Percentiles rank a stretch among this genome's conserved stretches.
phyloP scores from a whole-genome alignment of 2,113 vertebrate genomes.

The Rhodinocichla rosea region DNA sequence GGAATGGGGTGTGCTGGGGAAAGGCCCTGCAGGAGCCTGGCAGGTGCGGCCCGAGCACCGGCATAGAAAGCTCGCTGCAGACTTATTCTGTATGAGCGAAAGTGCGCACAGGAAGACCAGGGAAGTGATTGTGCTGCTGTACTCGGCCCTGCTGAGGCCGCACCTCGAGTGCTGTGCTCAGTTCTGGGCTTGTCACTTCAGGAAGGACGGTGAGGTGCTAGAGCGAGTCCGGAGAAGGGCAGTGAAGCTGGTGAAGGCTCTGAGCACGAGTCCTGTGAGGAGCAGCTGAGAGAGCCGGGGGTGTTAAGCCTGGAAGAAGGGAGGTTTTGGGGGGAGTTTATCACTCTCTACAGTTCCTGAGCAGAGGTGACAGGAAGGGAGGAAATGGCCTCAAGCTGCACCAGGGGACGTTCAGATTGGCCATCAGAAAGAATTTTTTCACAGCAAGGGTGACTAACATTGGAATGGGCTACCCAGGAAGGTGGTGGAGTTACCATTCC shows the following conservation, averaged over 20 bases:
- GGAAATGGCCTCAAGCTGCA: not conserved
- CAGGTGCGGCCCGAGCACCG: fast-evolving
- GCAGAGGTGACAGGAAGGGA: not conserved
- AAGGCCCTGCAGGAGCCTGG: not conserved
- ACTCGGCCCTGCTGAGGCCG: fast-evolving
- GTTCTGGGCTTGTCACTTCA: not conserved
- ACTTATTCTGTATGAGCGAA: fast-evolving
- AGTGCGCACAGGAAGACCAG: too few relatives aligned
- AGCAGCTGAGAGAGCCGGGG: not conserved
- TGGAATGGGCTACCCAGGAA: not conserved
- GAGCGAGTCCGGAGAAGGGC: not conserved
- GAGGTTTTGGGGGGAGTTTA: fast-evolving
- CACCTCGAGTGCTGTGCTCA: too few relatives aligned
- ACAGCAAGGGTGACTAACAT: not conserved
- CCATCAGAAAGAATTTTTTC: not conserved
- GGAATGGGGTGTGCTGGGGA: not conserved
- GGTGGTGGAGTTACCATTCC: not conserved
- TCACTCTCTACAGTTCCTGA: fast-evolving
- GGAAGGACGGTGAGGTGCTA: not conserved
- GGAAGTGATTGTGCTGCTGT: not conserved
- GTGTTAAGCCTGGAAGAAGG: not conserved
- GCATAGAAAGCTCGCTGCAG: fast-evolving
- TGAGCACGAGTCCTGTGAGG: not conserved
- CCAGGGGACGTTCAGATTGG: not conserved
- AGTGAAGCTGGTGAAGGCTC: fast-evolving